Base-by-base conservation (phyloP, 2,888 invertebrate genomes). In the Archips crataeganus region DNA sequence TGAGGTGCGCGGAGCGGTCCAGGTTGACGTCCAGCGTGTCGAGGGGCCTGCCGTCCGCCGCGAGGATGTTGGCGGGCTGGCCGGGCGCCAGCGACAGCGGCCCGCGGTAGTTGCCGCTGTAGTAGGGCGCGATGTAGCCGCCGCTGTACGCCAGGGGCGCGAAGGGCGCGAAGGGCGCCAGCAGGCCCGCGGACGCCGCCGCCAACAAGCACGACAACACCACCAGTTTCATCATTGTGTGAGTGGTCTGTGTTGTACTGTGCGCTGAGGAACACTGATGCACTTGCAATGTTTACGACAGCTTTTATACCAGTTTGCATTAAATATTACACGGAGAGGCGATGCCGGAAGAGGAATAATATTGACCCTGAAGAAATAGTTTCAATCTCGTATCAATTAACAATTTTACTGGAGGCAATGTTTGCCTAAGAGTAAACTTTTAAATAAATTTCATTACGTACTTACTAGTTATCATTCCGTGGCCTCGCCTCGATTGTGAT, bases 131-230 rank as follows among this genome's bases (percentile, higher is more conserved):
- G 39, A 81, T 69, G 80, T 87, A 85, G 13, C 85, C 83, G 34
- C 86, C 77, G 60, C 76, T 60, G 76, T 81, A 81, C 5, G 92
- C 11, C 87, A 76, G 57, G 76, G 49, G 82, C 54, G 5, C 81
- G 9, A 76, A 65, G 79, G 81, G n/a, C 79, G 63, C 57, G 42
- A 84, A 80, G 11, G 92, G 92, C 78, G 77, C 76, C 71, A 84
- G 39, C 66, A 79, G 77, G 57, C 89, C 86, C 79, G 96, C 96
- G 72, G 90, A 86, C 79, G 90, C 95, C 80, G 94, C 90, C 81
- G 95, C 95, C 82, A 96, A 15, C 62, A 62, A 88, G 89, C 95
- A 95, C 85, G 92, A 95, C 94, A 96, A 95, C 86, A 95, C 95
- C 91, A 95, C 95, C 92, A 93, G 81, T 84, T 92, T 93, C 84